A percentile compares a stretch with the other conserved stretches of the same genome.
These are phyloP conservation scores for Siderastrea siderea DNA, from an alignment of 92 coral and sea anemone species.

Conservation along the genomic window DNA sequence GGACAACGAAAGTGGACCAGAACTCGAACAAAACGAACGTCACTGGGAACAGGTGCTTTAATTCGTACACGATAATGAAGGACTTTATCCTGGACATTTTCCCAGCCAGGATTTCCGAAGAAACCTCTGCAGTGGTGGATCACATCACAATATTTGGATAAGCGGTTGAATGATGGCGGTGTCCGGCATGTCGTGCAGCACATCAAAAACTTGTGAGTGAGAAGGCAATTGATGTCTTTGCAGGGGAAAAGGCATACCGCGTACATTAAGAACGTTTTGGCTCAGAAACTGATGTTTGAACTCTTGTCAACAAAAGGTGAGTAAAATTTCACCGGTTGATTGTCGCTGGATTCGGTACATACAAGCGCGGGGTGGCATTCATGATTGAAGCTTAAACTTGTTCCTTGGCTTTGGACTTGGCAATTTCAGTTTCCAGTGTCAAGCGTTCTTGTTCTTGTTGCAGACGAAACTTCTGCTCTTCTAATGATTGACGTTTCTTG, in stretches of 20 bases:
- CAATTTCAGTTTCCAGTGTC: too few relatives aligned
- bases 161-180: not conserved
- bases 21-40: not conserved
- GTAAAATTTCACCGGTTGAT: not conserved
- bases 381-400: too few relatives aligned
- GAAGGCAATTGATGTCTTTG: constrained; percentile 18
- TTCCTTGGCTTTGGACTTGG: too few relatives aligned
- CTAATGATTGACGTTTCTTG: too few relatives aligned
- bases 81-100: not conserved
- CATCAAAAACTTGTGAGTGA: constrained; percentile 9
- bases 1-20: not conserved
- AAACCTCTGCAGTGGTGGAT: not conserved
- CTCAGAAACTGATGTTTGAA: not conserved
- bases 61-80: not conserved
- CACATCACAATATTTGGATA: constrained; percentile 13
- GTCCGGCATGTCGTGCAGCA: constrained; percentile 15
- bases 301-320: not conserved
- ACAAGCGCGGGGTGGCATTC: too few relatives aligned
- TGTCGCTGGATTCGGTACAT: constrained; percentile 1
- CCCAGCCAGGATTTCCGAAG: not conserved
- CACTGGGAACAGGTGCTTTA: not conserved
- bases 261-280: not conserved
- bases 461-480: too few relatives aligned
- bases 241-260: not conserved
- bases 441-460: too few relatives aligned